Conservation (phyloP, 2,797 vertebrate species). For the Chlorospingus flavigularis region DNA sequence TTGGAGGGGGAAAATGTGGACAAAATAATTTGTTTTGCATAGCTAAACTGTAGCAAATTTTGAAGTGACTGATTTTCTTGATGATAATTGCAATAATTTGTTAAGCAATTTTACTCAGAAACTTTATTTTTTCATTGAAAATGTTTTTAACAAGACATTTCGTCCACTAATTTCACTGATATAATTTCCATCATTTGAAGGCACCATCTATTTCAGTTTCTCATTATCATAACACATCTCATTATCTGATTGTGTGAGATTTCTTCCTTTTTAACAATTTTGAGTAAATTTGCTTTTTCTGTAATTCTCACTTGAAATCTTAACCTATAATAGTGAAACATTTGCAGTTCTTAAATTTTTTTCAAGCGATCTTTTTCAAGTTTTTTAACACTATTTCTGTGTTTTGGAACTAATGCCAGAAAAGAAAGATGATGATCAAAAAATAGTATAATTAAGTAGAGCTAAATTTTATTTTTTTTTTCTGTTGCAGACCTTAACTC, state of each 20-base stretch:
- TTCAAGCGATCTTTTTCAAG: rapidly evolving
- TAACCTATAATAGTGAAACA: neutral
- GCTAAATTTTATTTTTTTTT: neutral
- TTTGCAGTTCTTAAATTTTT: neutral
- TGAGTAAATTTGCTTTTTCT: neutral
- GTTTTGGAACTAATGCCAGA: neutral
- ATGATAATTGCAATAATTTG: neutral
- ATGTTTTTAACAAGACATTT: neutral
- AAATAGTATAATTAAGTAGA: neutral
- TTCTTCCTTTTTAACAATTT: neutral
- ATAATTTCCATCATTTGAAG: neutral
- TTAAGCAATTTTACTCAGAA: neutral
- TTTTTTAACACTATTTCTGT: neutral
- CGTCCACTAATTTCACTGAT: neutral
- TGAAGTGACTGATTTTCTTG: neutral
- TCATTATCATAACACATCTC: neutral
- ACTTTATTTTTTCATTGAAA: neutral
- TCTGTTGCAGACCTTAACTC: neutral
- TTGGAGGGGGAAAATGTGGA: rapidly evolving
- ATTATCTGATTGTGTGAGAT: neutral
- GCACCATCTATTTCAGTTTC: neutral
- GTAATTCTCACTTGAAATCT: neutral
- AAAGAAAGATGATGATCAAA: neutral
- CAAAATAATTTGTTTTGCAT: neutral
- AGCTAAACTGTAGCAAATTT: neutral